phyloP scores from a whole-genome alignment of 1,140 invertebrate species.

The Camponotus floridanus region DNA sequence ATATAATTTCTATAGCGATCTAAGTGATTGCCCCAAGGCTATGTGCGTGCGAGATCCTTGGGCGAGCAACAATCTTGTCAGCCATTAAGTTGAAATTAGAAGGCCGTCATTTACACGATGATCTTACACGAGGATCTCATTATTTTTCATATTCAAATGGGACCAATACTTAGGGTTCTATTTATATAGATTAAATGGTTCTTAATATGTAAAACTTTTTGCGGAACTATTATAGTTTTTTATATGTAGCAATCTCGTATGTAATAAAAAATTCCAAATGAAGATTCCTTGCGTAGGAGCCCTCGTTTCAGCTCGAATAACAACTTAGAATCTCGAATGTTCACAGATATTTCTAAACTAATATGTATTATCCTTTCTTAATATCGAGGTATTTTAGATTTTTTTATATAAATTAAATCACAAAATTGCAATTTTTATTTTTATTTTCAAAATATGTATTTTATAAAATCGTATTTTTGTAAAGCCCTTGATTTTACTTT shows the following conservation, averaged over 20 bases:
- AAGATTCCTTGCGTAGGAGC: not conserved
- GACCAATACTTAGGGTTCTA: not conserved
- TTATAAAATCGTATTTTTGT: too few relatives aligned
- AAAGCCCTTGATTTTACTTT: not conserved
- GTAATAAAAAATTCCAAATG: not conserved
- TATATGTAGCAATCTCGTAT: not conserved
- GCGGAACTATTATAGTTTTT: not conserved
- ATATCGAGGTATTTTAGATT: not conserved
- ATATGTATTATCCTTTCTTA: not conserved
- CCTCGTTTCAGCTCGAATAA: not conserved
- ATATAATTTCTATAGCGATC: conserved; percentile 42
- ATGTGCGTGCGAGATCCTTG: conserved; percentile 24
- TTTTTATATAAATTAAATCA: not conserved
- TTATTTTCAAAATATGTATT: not conserved
- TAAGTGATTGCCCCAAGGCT: conserved; percentile 16
- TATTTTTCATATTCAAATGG: conserved; percentile 31
- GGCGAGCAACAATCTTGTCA: conserved; percentile 30
- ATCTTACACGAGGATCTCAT: conserved; percentile 22
- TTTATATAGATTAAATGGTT: not conserved
- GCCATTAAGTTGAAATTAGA: conserved; percentile 51
- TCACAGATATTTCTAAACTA: not conserved
- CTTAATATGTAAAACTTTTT: conserved; percentile 21
- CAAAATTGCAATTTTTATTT: not conserved
- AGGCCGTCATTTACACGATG: conserved; percentile 35
- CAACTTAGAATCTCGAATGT: not conserved